Evolutionary conservation across 2,113 vertebrate species (phyloP).

Genomic region (Athene cunicularia): DNA sequence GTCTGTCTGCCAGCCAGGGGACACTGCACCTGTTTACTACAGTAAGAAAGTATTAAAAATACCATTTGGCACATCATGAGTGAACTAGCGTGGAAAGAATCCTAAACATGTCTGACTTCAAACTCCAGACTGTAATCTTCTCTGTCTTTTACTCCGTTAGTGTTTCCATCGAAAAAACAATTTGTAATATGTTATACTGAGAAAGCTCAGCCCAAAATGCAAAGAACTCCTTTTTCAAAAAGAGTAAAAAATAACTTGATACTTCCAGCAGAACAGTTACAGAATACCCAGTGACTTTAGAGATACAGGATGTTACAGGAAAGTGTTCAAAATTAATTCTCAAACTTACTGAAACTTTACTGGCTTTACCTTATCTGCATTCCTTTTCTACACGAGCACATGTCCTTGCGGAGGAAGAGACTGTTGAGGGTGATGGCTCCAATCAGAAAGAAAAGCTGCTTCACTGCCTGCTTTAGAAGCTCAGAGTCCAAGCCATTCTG

Average conservation of each 20-base stretch:
- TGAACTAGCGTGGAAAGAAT: conserved; percentile 11
- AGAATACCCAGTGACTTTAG: not conserved
- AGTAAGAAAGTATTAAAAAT: not conserved
- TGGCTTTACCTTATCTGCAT: conserved; percentile 94
- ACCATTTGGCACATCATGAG: not conserved
- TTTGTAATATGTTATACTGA: not conserved
- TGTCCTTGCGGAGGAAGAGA: conserved; percentile 96
- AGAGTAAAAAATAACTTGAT: not conserved
- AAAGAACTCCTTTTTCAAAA: not conserved
- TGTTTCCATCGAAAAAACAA: not conserved
- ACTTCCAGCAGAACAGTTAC: not conserved
- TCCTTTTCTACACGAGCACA: conserved; percentile 98
- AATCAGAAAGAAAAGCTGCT: conserved; percentile 91
- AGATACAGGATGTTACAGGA: not conserved
- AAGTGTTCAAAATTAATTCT: not conserved
- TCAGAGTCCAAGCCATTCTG: conserved; percentile 90
- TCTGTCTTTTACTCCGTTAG: not conserved
- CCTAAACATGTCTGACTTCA: not conserved
- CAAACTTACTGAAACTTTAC: not conserved
- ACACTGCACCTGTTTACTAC: not conserved
- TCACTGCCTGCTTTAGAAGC: conserved; percentile 85
- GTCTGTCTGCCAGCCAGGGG: not conserved
- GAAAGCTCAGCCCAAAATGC: not conserved
- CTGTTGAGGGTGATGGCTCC: conserved; percentile 89
- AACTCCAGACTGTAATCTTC: not conserved